Base-by-base conservation (phyloP, 1,140 invertebrate genomes). In the Drosophila nebulosa region DNA sequence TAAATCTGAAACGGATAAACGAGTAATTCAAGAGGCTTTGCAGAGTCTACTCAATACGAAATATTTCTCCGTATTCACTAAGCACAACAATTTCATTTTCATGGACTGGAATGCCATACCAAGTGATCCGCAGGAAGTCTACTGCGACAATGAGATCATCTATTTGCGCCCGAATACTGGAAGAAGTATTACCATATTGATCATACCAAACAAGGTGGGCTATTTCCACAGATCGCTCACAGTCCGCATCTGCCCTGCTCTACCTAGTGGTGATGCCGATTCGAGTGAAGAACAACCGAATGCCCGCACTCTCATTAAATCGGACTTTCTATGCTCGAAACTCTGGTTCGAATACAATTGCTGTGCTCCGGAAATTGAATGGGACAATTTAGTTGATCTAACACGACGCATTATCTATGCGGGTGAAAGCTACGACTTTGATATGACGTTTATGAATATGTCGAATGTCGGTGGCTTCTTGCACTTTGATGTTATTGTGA, bases 21-120 rank as follows among this genome's bases (percentile, higher is more conserved):
- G 74, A 1, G 76, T 90, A 0, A 68, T 90, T 3, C 79, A 88
- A 0, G 89, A 76, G 32, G 78, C 90, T 0, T 3, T 90, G 18
- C 16, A 53, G 3, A 36, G 32, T 5, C 60, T 91, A 5, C 18
- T 91, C 0, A 63, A 73, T 12, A 75, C 65, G 2, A 71, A 79
- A 18, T 91, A 91, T 27, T 91, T 91, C 52, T 69, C 57, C 21
- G 52, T 69, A 4, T 74, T 91, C 6, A 66, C 60, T n/a, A 75
- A 79, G 62, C 84, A 89, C 64, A 77, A 73, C 18, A 78, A 86
- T 39, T 91, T 85, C 58, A 70, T 74, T 2, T 81, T 90, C 22
- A 81, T 90, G 83, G 89, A 91, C 69, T 91, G 90, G 90, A 90
- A 90, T 39, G 51, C 63, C 2, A n/a, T 91, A 42, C 78, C 90